phyloP scores from a whole-genome alignment of 2,113 vertebrate species.

The Fregata magnificens region DNA sequence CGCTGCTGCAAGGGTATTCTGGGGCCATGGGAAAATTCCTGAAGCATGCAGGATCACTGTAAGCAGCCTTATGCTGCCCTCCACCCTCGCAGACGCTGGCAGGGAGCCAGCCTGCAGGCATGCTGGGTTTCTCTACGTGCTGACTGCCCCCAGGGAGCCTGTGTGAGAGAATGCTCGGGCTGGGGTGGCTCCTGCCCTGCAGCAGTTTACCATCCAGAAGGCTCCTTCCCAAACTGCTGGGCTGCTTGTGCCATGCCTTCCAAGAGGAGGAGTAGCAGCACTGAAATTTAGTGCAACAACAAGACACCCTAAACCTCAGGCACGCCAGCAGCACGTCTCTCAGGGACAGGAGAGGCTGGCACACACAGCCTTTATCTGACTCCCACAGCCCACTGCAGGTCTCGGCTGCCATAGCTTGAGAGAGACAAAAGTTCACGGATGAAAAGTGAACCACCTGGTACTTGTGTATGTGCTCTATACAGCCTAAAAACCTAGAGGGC shows the following conservation, averaged over 20 bases:
- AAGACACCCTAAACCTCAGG: neutral
- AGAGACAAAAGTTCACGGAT: neutral
- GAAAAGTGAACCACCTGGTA: neutral
- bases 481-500: neutral
- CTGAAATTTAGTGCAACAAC: neutral
- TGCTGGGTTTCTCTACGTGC: rapidly evolving
- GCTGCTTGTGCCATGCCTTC: neutral
- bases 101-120: neutral
- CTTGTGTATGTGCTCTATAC: neutral
- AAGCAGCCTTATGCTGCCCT: neutral
- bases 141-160: neutral
- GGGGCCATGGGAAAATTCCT: constrained; percentile 35
- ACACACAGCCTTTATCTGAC: neutral
- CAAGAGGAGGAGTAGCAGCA: neutral
- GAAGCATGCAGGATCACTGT: neutral
- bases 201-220: neutral
- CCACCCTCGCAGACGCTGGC: neutral
- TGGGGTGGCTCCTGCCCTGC: neutral
- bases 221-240: neutral
- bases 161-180: rapidly evolving
- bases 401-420: neutral
- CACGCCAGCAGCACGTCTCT: rapidly evolving
- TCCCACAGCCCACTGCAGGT: neutral
- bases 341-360: neutral
- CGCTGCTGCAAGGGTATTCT: neutral